phyloP scores from a whole-genome alignment of 2,888 invertebrate genomes.

The Harpagoxenus sublaevis region DNA sequence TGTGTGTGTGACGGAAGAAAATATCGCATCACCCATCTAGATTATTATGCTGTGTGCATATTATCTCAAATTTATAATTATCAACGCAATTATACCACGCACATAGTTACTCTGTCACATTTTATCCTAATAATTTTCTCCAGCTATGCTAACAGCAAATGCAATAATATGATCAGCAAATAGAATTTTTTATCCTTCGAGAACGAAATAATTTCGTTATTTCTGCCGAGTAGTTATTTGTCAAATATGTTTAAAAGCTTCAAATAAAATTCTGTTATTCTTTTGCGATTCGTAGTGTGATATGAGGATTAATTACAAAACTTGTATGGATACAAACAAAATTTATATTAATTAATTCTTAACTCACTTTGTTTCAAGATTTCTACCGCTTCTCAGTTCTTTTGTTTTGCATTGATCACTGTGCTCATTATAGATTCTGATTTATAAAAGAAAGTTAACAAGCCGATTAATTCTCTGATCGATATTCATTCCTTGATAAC shows the following conservation, averaged over 20 bases:
- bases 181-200: not conserved
- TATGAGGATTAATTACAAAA: not conserved
- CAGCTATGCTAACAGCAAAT: not conserved
- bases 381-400: not conserved
- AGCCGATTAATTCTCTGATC: constrained; percentile 16
- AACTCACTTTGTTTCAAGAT: not conserved
- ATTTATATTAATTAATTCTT: constrained; percentile 1
- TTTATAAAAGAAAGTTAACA: constrained; percentile 25
- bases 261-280: not conserved
- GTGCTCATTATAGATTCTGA: constrained; percentile 11
- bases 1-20: not conserved
- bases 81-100: not conserved
- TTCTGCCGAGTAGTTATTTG: not conserved
- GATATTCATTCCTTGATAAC: not conserved
- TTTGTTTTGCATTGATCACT: not conserved
- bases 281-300: not conserved
- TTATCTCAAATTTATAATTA: constrained; percentile 14
- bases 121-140: constrained; percentile 11
- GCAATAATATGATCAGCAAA: constrained; percentile 14
- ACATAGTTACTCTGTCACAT: not conserved
- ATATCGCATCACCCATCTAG: not conserved
- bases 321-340: not conserved
- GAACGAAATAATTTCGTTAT: not conserved
- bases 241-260: not conserved
- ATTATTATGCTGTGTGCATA: constrained; percentile 4